phyloP scores from a whole-genome alignment of 1,140 invertebrate genomes.

The Drusus annulatus region DNA sequence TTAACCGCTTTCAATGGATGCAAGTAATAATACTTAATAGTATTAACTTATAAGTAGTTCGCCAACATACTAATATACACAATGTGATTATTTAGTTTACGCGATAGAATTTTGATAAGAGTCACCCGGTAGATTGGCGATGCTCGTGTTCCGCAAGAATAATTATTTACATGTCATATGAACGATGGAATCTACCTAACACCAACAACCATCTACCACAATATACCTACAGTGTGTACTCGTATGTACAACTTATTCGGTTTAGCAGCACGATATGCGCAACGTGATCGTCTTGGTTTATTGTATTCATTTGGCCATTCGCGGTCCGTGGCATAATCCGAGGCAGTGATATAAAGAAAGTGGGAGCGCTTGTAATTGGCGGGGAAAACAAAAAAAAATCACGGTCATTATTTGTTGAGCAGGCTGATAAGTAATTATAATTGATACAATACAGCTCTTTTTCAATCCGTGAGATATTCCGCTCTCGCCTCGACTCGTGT shows the following conservation, averaged over 20 bases:
- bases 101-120: too few relatives aligned
- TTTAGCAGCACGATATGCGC: not conserved
- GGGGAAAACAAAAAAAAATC: not conserved
- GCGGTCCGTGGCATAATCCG: not conserved
- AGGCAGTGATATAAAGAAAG: not conserved
- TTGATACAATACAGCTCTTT: too few relatives aligned
- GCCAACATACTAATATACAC: too few relatives aligned
- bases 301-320: not conserved
- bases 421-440: not conserved
- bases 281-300: conserved; percentile 11
- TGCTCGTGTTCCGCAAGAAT: conserved; percentile 2
- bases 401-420: not conserved
- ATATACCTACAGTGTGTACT: too few relatives aligned
- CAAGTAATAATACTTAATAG: too few relatives aligned
- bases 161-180: conserved; percentile 1
- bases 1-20: too few relatives aligned
- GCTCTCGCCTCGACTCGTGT: not conserved
- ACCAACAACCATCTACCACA: too few relatives aligned
- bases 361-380: not conserved
- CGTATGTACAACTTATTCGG: not conserved
- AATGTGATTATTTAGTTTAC: too few relatives aligned
- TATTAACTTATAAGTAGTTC: too few relatives aligned
- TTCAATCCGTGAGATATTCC: not conserved
- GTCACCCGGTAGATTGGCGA: not conserved
- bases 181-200: too few relatives aligned